Evolutionary conservation across 2,888 invertebrate species (phyloP).

Genomic region (Stenotaenia linearis): DNA sequence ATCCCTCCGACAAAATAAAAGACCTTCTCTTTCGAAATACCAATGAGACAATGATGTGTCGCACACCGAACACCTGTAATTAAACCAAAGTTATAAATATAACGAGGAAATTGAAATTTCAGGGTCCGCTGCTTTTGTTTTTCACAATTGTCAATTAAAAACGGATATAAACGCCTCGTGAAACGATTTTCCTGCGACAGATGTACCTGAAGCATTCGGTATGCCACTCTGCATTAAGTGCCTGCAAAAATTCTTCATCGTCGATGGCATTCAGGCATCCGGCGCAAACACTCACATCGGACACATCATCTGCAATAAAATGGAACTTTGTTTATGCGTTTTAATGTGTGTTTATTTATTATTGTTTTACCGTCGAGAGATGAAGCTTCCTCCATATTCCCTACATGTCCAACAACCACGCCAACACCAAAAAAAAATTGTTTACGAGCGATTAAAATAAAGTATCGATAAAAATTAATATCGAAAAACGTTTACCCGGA

Average conservation of each 20-base stretch:
- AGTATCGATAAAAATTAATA: not conserved
- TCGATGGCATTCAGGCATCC: conserved; percentile 69
- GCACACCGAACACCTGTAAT: conserved; percentile 79
- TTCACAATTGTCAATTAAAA: not conserved
- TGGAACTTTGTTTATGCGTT: not conserved
- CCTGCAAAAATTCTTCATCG: conserved; percentile 71
- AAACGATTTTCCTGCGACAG: not conserved
- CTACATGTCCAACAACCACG: not conserved
- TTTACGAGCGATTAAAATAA: not conserved
- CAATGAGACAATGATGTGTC: conserved; percentile 76
- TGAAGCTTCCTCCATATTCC: conserved; percentile 2
- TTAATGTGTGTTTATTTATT: not conserved
- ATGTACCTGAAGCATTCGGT: conserved; percentile 74
- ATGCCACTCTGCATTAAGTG: conserved; percentile 80
- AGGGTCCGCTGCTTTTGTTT: not conserved
- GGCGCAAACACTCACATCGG: conserved; percentile 54
- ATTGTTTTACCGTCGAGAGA: not conserved
- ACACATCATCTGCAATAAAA: conserved; percentile 33
- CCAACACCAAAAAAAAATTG: not conserved
- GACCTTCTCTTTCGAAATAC: conserved; percentile 89
- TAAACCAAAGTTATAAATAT: not conserved
- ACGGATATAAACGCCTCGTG: not conserved
- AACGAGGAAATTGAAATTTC: not conserved
- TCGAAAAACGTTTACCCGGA: not conserved
- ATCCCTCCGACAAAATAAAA: conserved; percentile 81